These are phyloP conservation scores for Lacanobia oleracea DNA, from an alignment of 2,888 invertebrate genomes.

Conservation along the genomic window DNA sequence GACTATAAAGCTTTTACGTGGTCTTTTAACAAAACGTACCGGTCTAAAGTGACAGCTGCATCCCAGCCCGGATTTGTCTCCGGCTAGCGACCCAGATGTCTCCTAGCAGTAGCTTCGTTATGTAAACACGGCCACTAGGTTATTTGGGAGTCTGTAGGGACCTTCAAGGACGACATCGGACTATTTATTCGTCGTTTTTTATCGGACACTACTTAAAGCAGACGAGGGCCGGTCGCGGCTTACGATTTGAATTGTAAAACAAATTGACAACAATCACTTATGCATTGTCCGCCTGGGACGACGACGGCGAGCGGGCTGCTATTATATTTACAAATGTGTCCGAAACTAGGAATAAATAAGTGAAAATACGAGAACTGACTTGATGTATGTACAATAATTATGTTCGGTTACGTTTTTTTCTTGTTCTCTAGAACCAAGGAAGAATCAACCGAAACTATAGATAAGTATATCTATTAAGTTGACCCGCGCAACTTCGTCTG, in stretches of 20 bases:
- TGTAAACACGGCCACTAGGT: slow-evolving; percentile 80
- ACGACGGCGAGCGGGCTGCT: slow-evolving; percentile 35
- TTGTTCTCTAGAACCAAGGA: not conserved
- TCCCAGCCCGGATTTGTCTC: not conserved
- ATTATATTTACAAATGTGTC: slow-evolving; percentile 84
- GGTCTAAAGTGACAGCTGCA: not conserved
- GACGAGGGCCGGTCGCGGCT: slow-evolving; percentile 64
- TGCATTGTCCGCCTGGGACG: slow-evolving; percentile 73
- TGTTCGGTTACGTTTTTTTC: slow-evolving; percentile 40
- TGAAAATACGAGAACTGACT: slow-evolving; percentile 63
- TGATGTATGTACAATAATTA: slow-evolving; percentile 51
- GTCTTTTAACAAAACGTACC: not conserved
- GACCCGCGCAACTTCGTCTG: no score
- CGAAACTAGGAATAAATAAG: slow-evolving; percentile 64
- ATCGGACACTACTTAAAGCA: slow-evolving; percentile 48
- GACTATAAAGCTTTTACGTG: not conserved
- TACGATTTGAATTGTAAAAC: slow-evolving; percentile 83
- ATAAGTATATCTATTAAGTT: no score
- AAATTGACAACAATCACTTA: slow-evolving; percentile 82
- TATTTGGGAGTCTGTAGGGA: slow-evolving; percentile 72
- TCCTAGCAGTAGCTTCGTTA: slow-evolving; percentile 27
- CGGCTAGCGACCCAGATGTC: slow-evolving; percentile 31
- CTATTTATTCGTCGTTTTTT: slow-evolving; percentile 69
- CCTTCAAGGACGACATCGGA: slow-evolving; percentile 74
- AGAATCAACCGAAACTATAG: not conserved